Percentiles rank a stretch among this genome's conserved stretches.
Conservation (phyloP, 1,140 invertebrate genomes). For the Lepidurus arcticus region DNA sequence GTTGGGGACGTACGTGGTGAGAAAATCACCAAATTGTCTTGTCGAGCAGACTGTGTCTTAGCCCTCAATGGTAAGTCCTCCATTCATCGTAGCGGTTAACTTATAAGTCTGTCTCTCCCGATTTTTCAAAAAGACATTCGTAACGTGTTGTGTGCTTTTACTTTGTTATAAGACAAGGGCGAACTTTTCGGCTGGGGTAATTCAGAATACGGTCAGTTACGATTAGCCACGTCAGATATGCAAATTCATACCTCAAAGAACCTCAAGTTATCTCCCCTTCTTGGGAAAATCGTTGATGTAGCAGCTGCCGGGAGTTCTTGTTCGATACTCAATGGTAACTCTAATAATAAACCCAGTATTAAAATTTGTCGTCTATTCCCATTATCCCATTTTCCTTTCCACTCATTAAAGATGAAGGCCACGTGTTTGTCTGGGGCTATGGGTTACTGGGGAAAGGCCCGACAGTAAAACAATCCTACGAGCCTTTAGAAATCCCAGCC, state of each 20-base stretch:
- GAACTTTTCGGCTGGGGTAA: constrained; percentile 97
- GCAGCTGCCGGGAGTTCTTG: constrained; percentile 83
- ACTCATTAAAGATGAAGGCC: constrained; percentile 59
- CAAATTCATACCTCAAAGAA: constrained; percentile 58
- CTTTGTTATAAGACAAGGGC: constrained; percentile 63
- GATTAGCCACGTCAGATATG: constrained; percentile 41
- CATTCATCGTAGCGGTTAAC: constrained; percentile 9
- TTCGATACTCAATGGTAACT: constrained; percentile 67
- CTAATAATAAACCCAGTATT: constrained; percentile 28
- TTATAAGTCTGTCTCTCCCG: constrained; percentile 27
- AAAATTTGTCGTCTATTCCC: constrained; percentile 35
- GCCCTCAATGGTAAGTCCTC: constrained; percentile 70
- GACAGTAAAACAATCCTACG: constrained; percentile 55
- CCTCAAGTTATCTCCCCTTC: constrained; percentile 53
- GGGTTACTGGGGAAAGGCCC: constrained; percentile 86
- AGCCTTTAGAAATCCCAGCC: constrained; percentile 66
- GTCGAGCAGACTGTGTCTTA: constrained; percentile 76
- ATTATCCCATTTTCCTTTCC: constrained; percentile 35
- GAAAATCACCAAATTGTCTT: constrained; percentile 73
- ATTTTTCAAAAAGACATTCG: background rate
- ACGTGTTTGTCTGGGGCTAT: constrained; percentile 88
- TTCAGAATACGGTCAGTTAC: constrained; percentile 84
- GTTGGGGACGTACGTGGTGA: constrained; percentile 75
- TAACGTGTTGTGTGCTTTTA: background rate
- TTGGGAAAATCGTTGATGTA: constrained; percentile 74